Evolutionary conservation across 2,797 vertebrate species (phyloP).

Genomic region (Pelochelys cantorii): DNA sequence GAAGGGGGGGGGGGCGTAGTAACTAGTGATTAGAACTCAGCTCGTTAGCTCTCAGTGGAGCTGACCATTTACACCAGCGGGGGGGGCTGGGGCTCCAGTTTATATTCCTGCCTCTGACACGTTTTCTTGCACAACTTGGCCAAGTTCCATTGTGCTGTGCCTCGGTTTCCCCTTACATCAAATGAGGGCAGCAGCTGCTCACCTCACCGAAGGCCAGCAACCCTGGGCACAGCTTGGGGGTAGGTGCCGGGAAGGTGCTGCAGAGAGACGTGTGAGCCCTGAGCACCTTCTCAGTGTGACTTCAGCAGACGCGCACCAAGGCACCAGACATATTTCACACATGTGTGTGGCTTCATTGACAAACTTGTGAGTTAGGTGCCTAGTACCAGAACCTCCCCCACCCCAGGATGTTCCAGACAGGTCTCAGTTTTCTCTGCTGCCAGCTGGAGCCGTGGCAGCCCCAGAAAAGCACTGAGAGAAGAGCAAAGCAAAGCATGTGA

Average conservation of each 20-base stretch:
- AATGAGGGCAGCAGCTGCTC: background rate
- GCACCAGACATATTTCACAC: background rate
- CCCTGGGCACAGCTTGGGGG: background rate
- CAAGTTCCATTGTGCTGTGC: background rate
- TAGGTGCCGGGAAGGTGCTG: background rate
- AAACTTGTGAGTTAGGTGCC: background rate
- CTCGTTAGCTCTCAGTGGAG: background rate
- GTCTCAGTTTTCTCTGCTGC: background rate
- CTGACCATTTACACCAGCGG: background rate
- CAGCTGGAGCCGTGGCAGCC: background rate
- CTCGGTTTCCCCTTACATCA: background rate
- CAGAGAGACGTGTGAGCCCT: background rate
- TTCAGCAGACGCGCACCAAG: background rate
- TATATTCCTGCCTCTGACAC: background rate
- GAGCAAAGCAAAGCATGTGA: background rate
- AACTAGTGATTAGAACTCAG: background rate
- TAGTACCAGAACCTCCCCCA: background rate
- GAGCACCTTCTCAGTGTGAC: background rate
- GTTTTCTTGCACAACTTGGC: background rate
- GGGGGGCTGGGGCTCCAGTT: background rate
- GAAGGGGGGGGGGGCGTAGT: background rate
- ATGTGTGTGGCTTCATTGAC: background rate
- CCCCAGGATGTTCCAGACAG: background rate
- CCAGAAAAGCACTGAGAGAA: background rate
- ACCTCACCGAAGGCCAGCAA: background rate